These are phyloP conservation scores for Ophthalmolycus amberensis DNA, from an alignment of 2,113 vertebrate species.

Conservation along the genomic window DNA sequence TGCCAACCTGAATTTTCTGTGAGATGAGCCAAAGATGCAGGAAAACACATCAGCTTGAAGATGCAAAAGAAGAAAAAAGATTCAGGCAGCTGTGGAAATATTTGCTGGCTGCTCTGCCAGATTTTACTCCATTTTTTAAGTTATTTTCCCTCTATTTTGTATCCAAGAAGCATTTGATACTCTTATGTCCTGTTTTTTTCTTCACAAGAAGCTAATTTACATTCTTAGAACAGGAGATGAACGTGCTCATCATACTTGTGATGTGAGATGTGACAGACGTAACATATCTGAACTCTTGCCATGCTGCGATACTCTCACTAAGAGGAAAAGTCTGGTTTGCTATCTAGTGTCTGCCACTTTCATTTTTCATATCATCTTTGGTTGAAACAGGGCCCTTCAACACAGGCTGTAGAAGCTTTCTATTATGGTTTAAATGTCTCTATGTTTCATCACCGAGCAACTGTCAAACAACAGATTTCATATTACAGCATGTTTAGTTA, in stretches of 20 bases:
- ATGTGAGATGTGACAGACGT: constrained; percentile 5
- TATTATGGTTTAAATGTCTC: background rate
- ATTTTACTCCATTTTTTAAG: constrained; percentile 16
- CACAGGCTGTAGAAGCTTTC: background rate
- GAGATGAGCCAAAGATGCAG: constrained; percentile 66
- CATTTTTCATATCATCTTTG: constrained; percentile 19
- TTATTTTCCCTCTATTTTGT: background rate
- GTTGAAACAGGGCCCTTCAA: background rate
- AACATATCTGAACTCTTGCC: background rate
- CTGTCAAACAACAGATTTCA: background rate
- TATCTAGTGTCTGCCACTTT: background rate
- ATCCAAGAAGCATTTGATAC: background rate
- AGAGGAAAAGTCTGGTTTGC: background rate
- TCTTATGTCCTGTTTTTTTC: background rate
- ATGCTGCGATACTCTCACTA: background rate
- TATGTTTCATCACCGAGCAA: background rate
- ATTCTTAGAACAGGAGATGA: background rate
- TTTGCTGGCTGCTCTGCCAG: constrained; percentile 33
- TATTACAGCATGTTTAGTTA: background rate
- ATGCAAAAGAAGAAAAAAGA: constrained; percentile 62
- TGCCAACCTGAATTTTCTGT: constrained; percentile 75
- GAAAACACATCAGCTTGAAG: constrained; percentile 74
- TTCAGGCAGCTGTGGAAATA: constrained; percentile 67
- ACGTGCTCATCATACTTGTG: constrained; percentile 8
- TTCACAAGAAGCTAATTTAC: background rate